Evolutionary conservation across 2,113 vertebrate genomes (phyloP), one percentile per base, ranked within the genome.

Genomic region (Dinomys branickii): DNA sequence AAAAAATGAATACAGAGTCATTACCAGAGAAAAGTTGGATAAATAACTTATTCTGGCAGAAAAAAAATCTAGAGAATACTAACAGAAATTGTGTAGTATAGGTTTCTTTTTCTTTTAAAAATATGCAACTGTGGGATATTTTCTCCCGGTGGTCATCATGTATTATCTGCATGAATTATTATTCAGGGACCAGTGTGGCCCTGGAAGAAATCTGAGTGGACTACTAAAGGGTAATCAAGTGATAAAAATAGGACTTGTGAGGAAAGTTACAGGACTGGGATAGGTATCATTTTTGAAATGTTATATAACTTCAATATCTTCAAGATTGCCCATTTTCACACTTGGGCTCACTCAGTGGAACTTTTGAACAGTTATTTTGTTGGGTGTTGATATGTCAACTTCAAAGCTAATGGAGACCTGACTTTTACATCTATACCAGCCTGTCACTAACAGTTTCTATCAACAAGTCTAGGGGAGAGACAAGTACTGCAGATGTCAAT

Each of bases 1-100:
- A 93, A 96, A 44, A 17, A 85, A 90, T 78, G 38, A 88, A 22
- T 92, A 33, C 56, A 83, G 77, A 97, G 52, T 93, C 38, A 91
- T 94, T 97, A 93, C 44, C 10, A 85, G 54, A 52, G 20, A 5
- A 52, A 82, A 88, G 28, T 56, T 82, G 83, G 12, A 52, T 90
- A 91, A 86, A 54, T 96, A 84, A 67, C 26, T 92, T 83, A 77
- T 73, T 44, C 56, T 65, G 20, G 67, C 8, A 84, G 35, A 67
- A 61, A 91, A 85, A 92, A 77, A 75, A 44, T 50, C n/a, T 58
- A 63, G 10, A 28, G 5, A 44, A 89, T 83, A 47, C 83, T 91
- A 94, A 63, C 1, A 77, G 93, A 28, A 94, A 82, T 86, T 78
- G 35, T 63, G 47, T 3, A 52, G 30, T 24, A 47, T 11, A 89